A percentile compares a stretch with the other conserved stretches of the same genome.
phyloP scores from a whole-genome alignment of 2,888 invertebrate species.

The Cosmia pyralina region DNA sequence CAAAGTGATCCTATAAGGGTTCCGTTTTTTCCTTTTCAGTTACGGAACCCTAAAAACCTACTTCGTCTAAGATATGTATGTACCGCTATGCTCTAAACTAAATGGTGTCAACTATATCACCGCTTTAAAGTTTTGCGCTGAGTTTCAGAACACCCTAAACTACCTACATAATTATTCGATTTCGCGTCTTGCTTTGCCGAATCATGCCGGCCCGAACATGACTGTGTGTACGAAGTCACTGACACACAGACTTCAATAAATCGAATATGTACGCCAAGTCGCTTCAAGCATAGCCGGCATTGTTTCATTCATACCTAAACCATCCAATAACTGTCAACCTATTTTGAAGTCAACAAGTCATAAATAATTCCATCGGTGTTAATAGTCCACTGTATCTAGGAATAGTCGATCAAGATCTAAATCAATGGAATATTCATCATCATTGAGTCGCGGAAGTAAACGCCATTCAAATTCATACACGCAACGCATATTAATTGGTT shows the following conservation, averaged over 20 bases:
- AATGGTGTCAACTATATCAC: no score
- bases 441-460: conserved; percentile 62
- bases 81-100: no score
- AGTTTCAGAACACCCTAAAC: no score
- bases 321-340: conserved; percentile 42
- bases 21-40: no score
- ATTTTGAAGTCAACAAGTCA: conserved; percentile 38
- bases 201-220: not conserved
- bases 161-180: no score
- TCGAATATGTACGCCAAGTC: not conserved
- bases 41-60: no score
- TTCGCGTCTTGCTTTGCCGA: not conserved
- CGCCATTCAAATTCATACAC: conserved; percentile 65
- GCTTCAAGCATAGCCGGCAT: not conserved
- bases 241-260: not conserved
- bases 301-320: conserved; percentile 12
- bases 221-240: no score
- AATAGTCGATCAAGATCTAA: conserved; percentile 58
- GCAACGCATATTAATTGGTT: conserved; percentile 62
- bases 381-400: conserved; percentile 56
- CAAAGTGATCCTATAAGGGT: no score
- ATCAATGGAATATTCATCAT: conserved; percentile 60
- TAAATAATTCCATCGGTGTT: conserved; percentile 54
- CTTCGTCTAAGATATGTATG: no score
- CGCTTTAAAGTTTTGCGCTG: no score